phyloP scores from a whole-genome alignment of 1,140 invertebrate genomes.

The Pseudobourletiella spinata region DNA sequence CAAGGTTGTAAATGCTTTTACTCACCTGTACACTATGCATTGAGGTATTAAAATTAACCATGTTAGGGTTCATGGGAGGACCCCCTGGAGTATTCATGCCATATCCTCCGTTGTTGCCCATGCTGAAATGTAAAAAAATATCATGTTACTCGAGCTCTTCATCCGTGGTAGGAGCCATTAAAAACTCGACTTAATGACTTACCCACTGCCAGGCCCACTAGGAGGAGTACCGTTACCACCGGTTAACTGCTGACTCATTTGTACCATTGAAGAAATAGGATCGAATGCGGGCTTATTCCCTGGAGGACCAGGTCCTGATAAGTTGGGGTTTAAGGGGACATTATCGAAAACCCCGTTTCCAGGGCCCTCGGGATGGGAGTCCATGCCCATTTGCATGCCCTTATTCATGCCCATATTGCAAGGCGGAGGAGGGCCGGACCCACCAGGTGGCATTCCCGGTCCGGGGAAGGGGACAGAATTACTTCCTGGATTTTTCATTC shows the following conservation, averaged over 20 bases:
- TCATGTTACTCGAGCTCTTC: background rate
- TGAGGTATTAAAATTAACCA: slow-evolving; percentile 41
- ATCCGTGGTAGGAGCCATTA: too few species aligned
- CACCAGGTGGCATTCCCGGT: slow-evolving; percentile 15
- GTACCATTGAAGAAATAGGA: slow-evolving; percentile 83
- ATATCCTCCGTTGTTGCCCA: slow-evolving; percentile 44
- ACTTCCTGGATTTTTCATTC: slow-evolving; percentile 27
- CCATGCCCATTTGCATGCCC: slow-evolving; percentile 42
- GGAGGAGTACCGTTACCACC: slow-evolving; percentile 57
- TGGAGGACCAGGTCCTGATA: slow-evolving; percentile 46
- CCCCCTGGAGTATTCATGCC: slow-evolving; percentile 42
- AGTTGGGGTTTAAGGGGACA: slow-evolving; percentile 71
- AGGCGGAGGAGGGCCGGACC: slow-evolving; percentile 13
- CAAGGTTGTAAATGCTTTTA: background rate
- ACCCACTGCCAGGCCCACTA: slow-evolving; percentile 39
- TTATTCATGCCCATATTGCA: slow-evolving; percentile 32
- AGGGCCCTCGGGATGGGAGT: slow-evolving; percentile 38
- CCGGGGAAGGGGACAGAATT: slow-evolving; percentile 1
- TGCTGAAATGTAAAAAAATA: slow-evolving; percentile 19
- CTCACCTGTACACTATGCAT: slow-evolving; percentile 40
- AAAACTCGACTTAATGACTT: too few species aligned
- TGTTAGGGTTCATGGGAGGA: slow-evolving; percentile 38
- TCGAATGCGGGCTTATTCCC: slow-evolving; percentile 55
- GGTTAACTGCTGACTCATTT: slow-evolving; percentile 86
- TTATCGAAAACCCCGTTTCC: slow-evolving; percentile 48